These are phyloP conservation scores for Zelostemma sp. DNA, from an alignment of 1,140 invertebrate species.

Conservation along the genomic window DNA sequence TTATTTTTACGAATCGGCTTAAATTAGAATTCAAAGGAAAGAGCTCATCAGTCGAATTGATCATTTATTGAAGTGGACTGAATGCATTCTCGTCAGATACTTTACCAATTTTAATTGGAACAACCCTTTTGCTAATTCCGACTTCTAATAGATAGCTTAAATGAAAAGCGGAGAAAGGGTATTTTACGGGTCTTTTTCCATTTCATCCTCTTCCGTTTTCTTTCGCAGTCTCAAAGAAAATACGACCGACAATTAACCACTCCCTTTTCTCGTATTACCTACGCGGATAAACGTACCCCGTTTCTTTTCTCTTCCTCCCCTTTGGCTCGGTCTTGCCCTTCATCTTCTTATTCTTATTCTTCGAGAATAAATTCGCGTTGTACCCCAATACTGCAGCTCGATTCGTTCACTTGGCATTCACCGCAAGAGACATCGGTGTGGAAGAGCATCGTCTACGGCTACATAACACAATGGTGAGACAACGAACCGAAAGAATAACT, in stretches of 20 bases:
- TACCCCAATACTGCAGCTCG: constrained; percentile 47
- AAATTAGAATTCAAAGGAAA: constrained; percentile 11
- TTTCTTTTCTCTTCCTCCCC: constrained; percentile 30
- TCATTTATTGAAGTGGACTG: constrained; percentile 23
- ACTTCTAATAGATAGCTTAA: constrained; percentile 25
- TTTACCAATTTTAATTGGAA: constrained; percentile 19
- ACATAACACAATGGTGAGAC: constrained; percentile 63
- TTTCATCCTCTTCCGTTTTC: constrained; percentile 23
- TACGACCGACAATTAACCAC: constrained; percentile 45
- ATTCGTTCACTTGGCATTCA: constrained; percentile 57
- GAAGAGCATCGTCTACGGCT: constrained; percentile 51
- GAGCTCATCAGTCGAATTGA: constrained; percentile 18
- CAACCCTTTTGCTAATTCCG: constrained; percentile 29
- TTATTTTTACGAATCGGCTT: too few species aligned
- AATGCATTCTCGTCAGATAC: constrained; percentile 13
- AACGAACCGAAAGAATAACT: constrained; percentile 66
- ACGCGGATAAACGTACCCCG: constrained; percentile 41
- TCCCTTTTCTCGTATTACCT: constrained; percentile 47
- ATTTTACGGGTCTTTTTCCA: constrained; percentile 21
- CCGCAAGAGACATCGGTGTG: constrained; percentile 36
- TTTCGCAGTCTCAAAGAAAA: constrained; percentile 24
- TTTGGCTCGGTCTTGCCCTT: constrained; percentile 15
- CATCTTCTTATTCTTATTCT: constrained; percentile 49
- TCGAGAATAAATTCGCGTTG: constrained; percentile 51
- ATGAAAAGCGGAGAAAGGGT: constrained; percentile 24